Percentiles rank a stretch among this genome's conserved stretches.
phyloP scores from a whole-genome alignment of 2,113 vertebrate species.

The Prochilodus magdalenae region DNA sequence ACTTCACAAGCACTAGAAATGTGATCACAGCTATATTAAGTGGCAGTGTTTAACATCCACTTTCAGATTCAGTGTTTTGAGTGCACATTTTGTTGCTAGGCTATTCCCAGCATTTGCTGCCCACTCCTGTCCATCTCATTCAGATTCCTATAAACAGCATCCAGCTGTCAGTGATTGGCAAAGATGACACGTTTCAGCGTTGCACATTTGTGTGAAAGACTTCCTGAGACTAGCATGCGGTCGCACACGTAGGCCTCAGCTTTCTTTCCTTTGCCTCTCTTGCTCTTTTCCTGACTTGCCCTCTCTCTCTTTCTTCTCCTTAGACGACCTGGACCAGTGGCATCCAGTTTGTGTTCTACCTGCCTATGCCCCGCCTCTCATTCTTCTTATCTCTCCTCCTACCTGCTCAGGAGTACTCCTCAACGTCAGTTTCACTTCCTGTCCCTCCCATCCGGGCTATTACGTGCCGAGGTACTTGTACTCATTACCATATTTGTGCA shows the following conservation, averaged over 20 bases:
- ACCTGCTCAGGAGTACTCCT: conserved; percentile 31
- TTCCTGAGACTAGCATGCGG: conserved; percentile 12
- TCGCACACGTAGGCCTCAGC: neutral
- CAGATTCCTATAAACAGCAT: conserved; percentile 48
- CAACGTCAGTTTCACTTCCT: conserved; percentile 51
- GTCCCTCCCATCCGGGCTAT: conserved; percentile 53
- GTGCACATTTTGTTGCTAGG: neutral
- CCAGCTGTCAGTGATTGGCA: conserved; percentile 26
- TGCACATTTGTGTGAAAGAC: conserved; percentile 26
- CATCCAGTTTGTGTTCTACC: neutral
- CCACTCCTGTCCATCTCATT: conserved; percentile 8
- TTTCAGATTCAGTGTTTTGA: neutral
- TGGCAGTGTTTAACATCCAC: neutral
- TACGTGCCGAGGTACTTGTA: neutral
- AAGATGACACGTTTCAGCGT: neutral
- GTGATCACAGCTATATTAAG: neutral
- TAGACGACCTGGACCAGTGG: neutral
- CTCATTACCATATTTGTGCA: conserved; percentile 54
- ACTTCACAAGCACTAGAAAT: too few relatives aligned
- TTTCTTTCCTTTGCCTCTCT: neutral
- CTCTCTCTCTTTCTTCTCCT: neutral
- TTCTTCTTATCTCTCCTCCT: conserved; percentile 27
- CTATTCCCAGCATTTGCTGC: neutral
- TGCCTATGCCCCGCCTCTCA: conserved; percentile 54
- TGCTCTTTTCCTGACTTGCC: neutral